Base-by-base conservation (phyloP, 92 coral and sea anemone species). In the Heliopora coerulea region DNA sequence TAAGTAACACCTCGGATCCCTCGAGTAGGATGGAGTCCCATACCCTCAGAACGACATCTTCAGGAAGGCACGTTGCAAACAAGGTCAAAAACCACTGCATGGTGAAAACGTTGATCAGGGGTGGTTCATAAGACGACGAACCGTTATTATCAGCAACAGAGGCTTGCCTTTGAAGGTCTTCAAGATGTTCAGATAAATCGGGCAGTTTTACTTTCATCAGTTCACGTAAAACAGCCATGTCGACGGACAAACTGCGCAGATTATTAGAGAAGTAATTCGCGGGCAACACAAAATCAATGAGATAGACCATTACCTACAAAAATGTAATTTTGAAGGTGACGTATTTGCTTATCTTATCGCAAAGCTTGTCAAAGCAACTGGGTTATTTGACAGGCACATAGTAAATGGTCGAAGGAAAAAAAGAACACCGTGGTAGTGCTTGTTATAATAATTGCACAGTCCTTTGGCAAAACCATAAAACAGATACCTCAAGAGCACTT, bases 51-150 rank as follows among this genome's bases (percentile, higher is more conserved):
- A 95, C 99, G 26, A 90, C 89, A 54, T 95, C 97, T 73, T 95
- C 96, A 4, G 99, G 99, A 17, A 95, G 73, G 79, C 96, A 95
- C 1, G 99, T 95, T 2, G 99, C 93, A 73, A 95, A 95, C 46
- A 95, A 82, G 27, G 99, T 95, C 40, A 95, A 83, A 64, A 95
- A 95, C 99, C 99, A 95, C 78, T 95, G 99, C 99, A 95, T 95
- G 32, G 99, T 90, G 73, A 95, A 95, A 20, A 95, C 99, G 44
- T 95, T 95, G 80, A 89, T 90, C 24, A 95, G 85, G n/a, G 99
- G 99, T 3, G 99, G 99, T 39, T 95, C 99, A 28, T 95, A 90
- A 52, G 96, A 82, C 21, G 83, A 72, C 20, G 86, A 72, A 26
- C 86, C 97, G 48, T 86, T 78, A 74, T 90, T 91, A 25, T 96